Conservation (phyloP, 2,113 vertebrate genomes). For the Equus quagga region DNA sequence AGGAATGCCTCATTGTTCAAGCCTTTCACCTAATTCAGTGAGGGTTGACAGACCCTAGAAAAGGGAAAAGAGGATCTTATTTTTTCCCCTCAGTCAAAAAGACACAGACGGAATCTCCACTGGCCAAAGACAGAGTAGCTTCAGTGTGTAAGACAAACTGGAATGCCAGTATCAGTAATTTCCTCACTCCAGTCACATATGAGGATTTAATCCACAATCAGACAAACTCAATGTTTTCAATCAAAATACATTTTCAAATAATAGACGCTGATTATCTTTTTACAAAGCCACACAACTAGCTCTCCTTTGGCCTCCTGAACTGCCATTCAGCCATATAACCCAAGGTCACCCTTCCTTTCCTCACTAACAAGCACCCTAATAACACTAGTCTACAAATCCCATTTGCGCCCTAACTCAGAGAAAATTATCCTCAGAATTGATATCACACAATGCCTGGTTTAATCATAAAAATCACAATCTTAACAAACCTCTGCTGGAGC, state of each 20-base stretch:
- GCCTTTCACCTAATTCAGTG: background rate
- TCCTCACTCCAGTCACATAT: background rate
- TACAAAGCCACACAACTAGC: background rate
- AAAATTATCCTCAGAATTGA: constrained; percentile 40
- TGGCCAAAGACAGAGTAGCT: background rate
- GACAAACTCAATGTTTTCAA: constrained; percentile 24
- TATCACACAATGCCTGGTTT: constrained; percentile 21
- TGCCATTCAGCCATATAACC: background rate
- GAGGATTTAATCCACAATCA: constrained; percentile 20
- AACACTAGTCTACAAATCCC: background rate
- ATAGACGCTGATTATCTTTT: background rate
- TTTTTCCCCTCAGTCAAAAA: background rate
- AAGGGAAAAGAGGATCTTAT: constrained; percentile 30
- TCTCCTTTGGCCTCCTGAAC: background rate
- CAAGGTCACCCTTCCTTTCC: constrained; percentile 25
- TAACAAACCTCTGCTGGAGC: background rate
- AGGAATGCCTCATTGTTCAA: constrained; percentile 4
- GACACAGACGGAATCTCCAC: background rate
- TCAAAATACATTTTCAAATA: constrained; percentile 48
- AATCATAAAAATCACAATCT: background rate
- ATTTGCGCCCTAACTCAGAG: constrained; percentile 10
- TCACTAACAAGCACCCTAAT: background rate
- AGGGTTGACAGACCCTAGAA: background rate
- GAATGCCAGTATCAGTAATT: background rate
- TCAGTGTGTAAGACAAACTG: background rate